Evolutionary conservation across 2,888 invertebrate species (phyloP), one percentile per base, ranked within the genome.

Genomic region (Andrena fulva): DNA sequence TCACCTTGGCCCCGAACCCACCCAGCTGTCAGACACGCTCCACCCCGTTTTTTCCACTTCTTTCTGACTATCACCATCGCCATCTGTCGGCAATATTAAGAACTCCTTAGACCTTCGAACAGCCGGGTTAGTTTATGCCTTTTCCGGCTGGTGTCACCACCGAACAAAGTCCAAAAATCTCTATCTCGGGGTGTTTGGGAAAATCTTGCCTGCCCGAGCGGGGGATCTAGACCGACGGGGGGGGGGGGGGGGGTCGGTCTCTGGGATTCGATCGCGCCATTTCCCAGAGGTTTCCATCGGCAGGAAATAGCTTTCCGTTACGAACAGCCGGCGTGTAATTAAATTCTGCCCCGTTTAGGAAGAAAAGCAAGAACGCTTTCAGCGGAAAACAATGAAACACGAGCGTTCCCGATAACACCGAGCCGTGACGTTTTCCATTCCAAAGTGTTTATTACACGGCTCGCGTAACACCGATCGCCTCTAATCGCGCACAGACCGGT

Each of bases 1-100:
- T 95, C 95, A 95, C 94, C 94, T 92, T 92, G 92, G 93, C 92
- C 91, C 92, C 92, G 92, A 94, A 93, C 93, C 94, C 94, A 94
- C 94, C 95, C 95, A 94, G 93, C 93, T 93, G 93, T 94, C 94
- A 93, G 91, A 91, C 90, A 91, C 91, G 93, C 94, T 93, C 94
- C 93, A 93, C 93, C 93, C 93, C 91, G 91, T 93, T 93, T 93
- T 93, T 93, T 93, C 89, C 87, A 82, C 78, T 89, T 87, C 87
- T 90, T 87, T 89, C 87, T 82, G 86, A 76, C 90, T 92, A 93
- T 93, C 92, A 87, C 89, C 91, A 90, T 92, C 92, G 94, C 94
- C 94, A 94, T 93, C 94, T 94, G 88, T 85, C 90, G 92, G 90
- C 83, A 67, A 80, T 86, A 86, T 77, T 84, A 85, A 68, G 76